Base-by-base conservation (phyloP, 1,140 invertebrate genomes). In the Euwallacea fornicatus region DNA sequence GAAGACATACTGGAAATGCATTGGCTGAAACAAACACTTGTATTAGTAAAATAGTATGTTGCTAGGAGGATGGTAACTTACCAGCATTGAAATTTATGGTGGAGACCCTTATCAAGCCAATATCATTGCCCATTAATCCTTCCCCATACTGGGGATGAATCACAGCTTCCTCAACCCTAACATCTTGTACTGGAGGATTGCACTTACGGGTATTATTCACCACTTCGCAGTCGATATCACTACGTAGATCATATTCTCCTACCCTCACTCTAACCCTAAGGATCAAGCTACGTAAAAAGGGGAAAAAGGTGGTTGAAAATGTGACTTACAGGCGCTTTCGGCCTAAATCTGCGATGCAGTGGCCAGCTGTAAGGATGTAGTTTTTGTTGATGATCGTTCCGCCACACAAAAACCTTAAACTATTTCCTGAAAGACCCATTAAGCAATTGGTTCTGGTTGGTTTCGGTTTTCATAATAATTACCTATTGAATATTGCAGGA, bases 291-390 rank as follows among this genome's bases (percentile, higher is more conserved):
- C 21, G 4, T 33, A 33, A 33, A 33, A 33, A 33, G 21, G 21
- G 21, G 21, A 33, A 33, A 33, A 33, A 4, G 21, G 21, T 33
- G 21, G 21, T 33, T 33, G 7, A 15, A 54, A 21, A 54, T 41
- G 21, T 0, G 7, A 61, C 59, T 78, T 75, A 81, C 79, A 85
- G 66, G 56, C 69, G 79, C 59, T 7, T 42, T 6, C 81, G 67
- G 66, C 81, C 76, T 21, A 88, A 74, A 7, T 80, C 77, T 2
- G 83, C 84, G 7, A 91, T 83, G 64, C 89, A 91, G 74, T 91
- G 90, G 0, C 89, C 90, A 2, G 90, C 90, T 0, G 89, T 92
- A 11, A 91, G 78, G 43, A 91, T 84, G 74, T 91, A 90, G 74
- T 86, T 82, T 47, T 85, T 79, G 54, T 84, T 87, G 66, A 92